A percentile compares a stretch with the other conserved stretches of the same genome.
Conservation (phyloP, 2,888 invertebrate genomes). For the Tetragnatha montana region DNA sequence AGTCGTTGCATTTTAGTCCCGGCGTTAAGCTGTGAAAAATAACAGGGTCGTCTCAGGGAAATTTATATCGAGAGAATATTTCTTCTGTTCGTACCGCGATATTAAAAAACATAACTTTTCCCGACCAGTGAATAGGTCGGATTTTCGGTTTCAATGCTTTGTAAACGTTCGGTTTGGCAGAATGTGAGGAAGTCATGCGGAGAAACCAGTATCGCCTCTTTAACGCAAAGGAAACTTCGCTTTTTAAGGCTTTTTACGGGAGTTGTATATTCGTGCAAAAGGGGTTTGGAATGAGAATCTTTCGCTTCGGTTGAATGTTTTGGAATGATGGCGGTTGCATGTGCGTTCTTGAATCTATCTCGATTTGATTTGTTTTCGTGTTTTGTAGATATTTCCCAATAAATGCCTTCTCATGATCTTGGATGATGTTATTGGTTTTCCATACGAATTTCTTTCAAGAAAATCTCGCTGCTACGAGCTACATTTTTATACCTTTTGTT, state of each 20-base stretch:
- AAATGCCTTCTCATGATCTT: not conserved
- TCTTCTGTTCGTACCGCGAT: not conserved
- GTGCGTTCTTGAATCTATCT: not conserved
- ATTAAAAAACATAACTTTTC: slow-evolving; percentile 34
- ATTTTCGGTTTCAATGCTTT: not conserved
- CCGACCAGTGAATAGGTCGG: not conserved
- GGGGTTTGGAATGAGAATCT: not conserved
- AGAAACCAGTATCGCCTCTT: not conserved
- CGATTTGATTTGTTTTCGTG: not conserved
- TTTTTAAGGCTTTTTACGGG: not conserved
- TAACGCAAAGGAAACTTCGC: not conserved
- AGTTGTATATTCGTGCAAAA: not conserved
- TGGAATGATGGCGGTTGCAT: not conserved
- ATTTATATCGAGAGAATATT: slow-evolving; percentile 25
- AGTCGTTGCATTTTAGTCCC: not conserved
- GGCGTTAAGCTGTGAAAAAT: not conserved
- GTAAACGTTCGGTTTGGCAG: not conserved
- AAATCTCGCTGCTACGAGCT: no score
- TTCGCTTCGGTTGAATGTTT: not conserved
- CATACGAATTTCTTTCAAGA: no score
- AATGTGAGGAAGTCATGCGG: not conserved
- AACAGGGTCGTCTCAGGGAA: slow-evolving; percentile 10
- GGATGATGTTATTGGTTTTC: no score
- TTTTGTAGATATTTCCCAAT: not conserved
- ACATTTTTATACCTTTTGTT: no score